phyloP scores from a whole-genome alignment of 2,113 vertebrate species.

The Accipiter cooperii region DNA sequence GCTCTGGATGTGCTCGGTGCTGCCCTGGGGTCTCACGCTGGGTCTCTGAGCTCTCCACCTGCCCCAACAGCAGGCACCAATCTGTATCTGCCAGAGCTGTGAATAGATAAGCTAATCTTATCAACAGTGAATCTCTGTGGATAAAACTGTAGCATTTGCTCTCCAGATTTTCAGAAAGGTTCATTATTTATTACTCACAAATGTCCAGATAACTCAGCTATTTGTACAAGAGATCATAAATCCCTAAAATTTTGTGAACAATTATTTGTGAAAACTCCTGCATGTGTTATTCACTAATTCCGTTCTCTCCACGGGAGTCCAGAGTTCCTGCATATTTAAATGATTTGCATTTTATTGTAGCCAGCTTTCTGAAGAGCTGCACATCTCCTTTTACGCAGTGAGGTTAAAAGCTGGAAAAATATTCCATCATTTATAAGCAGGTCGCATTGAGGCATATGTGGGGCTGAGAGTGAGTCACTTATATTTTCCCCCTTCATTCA shows the following conservation, averaged over 20 bases:
- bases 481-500: not conserved
- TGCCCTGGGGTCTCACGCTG: not conserved
- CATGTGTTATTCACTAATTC: not conserved
- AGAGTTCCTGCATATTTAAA: not conserved
- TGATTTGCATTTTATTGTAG: not conserved
- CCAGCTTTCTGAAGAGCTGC: not conserved
- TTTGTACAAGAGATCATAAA: not conserved
- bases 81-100: not conserved
- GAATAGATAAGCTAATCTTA: not conserved
- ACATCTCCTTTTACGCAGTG: not conserved
- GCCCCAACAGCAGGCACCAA: accelerated
- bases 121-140: not conserved
- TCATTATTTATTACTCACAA: not conserved
- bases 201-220: not conserved
- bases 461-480: not conserved
- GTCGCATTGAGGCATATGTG: not conserved
- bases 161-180: not conserved
- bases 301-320: not conserved
- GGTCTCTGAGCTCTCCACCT: not conserved
- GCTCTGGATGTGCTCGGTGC: not conserved
- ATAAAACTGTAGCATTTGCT: not conserved
- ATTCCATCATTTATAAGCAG: not conserved
- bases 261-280: not conserved
- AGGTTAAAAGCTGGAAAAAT: not conserved
- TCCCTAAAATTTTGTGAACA: not conserved